These are phyloP conservation scores for Cactoblastis cactorum DNA, from an alignment of 2,888 invertebrate species.

Conservation along the genomic window DNA sequence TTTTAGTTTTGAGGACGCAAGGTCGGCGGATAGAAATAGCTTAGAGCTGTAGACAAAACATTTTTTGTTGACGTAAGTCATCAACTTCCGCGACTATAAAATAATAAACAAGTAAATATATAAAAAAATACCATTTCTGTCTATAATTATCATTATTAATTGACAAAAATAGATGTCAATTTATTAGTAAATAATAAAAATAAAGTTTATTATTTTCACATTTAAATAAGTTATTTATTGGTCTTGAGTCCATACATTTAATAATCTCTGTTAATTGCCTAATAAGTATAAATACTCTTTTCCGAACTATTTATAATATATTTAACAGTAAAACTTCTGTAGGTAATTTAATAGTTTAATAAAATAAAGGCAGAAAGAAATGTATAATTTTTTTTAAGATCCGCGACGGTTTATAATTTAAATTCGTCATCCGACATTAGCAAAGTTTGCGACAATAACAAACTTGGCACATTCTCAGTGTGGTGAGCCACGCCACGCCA, in stretches of 20 bases:
- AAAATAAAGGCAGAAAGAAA: neutral
- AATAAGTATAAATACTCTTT: too few relatives aligned
- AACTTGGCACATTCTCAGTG: slow-evolving; percentile 28
- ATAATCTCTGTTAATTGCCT: too few relatives aligned
- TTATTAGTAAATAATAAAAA: too few relatives aligned
- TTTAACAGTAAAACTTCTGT: too few relatives aligned
- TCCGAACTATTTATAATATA: too few relatives aligned
- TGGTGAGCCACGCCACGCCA: slow-evolving; percentile 25
- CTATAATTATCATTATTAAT: too few relatives aligned
- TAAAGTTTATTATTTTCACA: too few relatives aligned
- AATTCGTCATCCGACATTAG: slow-evolving; percentile 21
- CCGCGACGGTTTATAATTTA: slow-evolving; percentile 15
- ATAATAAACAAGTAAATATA: neutral
- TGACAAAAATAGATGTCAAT: too few relatives aligned
- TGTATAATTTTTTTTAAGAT: neutral
- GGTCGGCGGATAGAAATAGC: slow-evolving; percentile 19
- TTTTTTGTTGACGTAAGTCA: slow-evolving; percentile 20
- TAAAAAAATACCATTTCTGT: neutral
- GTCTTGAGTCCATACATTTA: too few relatives aligned
- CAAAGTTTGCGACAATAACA: slow-evolving; percentile 26
- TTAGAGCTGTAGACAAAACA: slow-evolving; percentile 26
- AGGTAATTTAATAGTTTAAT: too few relatives aligned
- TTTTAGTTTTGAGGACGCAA: slow-evolving; percentile 25
- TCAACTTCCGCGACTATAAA: slow-evolving; percentile 16
- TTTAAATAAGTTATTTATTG: too few relatives aligned